Evolutionary conservation across 1,140 invertebrate species (phyloP).

Genomic region (Drosophila nasuta): DNA sequence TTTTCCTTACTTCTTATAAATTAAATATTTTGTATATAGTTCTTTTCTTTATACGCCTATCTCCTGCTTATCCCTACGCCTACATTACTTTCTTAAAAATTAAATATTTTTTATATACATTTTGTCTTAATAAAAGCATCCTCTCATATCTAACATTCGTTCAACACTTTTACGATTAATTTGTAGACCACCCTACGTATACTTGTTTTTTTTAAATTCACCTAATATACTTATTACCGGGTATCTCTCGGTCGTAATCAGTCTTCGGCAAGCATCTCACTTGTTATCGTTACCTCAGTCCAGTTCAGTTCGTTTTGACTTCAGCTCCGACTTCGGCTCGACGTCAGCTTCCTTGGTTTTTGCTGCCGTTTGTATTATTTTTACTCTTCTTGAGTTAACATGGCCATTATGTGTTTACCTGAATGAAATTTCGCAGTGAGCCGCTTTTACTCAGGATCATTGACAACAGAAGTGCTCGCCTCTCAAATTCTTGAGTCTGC

Average conservation of each 20-base stretch:
- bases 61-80: too few species aligned
- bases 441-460: conserved; percentile 41
- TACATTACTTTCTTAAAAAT: too few species aligned
- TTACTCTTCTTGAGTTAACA: conserved; percentile 42
- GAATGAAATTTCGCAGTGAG: conserved; percentile 49
- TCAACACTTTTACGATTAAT: too few species aligned
- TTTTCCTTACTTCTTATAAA: too few species aligned
- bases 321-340: background rate
- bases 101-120: too few species aligned
- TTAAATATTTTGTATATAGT: too few species aligned
- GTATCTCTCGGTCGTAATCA: background rate
- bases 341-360: conserved; percentile 43
- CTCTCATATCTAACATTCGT: too few species aligned
- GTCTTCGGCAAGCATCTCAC: background rate
- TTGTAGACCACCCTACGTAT: too few species aligned
- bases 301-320: conserved; percentile 3
- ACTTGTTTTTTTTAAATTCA: background rate
- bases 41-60: too few species aligned
- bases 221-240: background rate
- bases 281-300: conserved; percentile 45
- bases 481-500: conserved; percentile 13
- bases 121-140: too few species aligned
- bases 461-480: conserved; percentile 41
- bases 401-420: conserved; percentile 23
- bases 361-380: conserved; percentile 19